Evolutionary conservation across 1,140 invertebrate genomes (phyloP), one percentile per base, ranked within the genome.

Genomic region (Apis florea): DNA sequence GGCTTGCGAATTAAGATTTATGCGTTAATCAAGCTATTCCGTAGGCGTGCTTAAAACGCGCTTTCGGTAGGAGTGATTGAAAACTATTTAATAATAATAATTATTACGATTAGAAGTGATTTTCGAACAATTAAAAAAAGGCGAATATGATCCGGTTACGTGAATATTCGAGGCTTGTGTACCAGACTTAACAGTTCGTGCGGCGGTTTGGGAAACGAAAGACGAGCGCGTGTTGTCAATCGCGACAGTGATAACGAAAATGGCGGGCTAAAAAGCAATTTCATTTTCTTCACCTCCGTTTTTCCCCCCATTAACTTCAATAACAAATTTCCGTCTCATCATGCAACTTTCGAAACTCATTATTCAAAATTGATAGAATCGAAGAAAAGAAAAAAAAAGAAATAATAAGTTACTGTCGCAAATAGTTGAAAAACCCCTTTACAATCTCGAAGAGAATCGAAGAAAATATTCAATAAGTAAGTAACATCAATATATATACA

Each of bases 171-270:
- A 15, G 17, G 17, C 17, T 10, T 61, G 19, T 53, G 24, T 40
- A 61, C 13, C 9, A 3, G 15, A 13, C 67, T 54, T 66, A 15
- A 49, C 2, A 15, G 1, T 6, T 5, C n/a, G n/a, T 47, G 31
- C 8, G 59, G 1, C 0, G 11, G 6, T 13, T 66, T 73, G 4
- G 0, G 26, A 63, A 66, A 75, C 79, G 66, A 81, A 75, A 67
- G 51, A 56, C 17, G 15, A 59, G 31, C 61, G 24, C 47, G 79
- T 75, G 79, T 75, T 59, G 40, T 47, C 40, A 66, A 24, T 51
- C 51, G 17, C 19, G 21, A 66, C 51, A 51, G 66, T 17, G 19
- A 1, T 40, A 47, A 53, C 49, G 24, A 78, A 40, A 13, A 79
- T 63, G 56, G 15, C 56, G 58, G 17, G 10, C 3, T 71, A 24